Conservation (phyloP, 1,140 invertebrate species). For the Hylyphantes graminicola region DNA sequence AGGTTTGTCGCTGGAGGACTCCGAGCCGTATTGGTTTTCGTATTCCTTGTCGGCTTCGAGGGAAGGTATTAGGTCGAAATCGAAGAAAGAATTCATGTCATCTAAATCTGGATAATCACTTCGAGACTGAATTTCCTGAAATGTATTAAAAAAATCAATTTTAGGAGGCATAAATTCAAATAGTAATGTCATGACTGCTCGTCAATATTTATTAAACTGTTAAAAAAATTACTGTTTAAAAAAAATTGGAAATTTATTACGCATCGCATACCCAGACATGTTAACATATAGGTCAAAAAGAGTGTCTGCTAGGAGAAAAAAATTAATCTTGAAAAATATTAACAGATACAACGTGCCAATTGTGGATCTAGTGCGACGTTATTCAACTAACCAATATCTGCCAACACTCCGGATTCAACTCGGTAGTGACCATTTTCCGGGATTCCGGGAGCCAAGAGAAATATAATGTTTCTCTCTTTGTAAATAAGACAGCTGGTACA, state of each 20-base stretch:
- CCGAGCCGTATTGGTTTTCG: not conserved
- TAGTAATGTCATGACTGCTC: not conserved
- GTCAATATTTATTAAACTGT: not conserved
- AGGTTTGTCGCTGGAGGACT: too few relatives aligned
- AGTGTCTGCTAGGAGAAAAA: too few relatives aligned
- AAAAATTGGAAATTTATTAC: not conserved
- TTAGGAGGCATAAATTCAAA: not conserved
- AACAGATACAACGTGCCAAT: too few relatives aligned
- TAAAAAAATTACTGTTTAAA: not conserved
- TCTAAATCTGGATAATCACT: slow-evolving; percentile 40
- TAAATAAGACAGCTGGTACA: too few relatives aligned
- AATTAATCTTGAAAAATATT: too few relatives aligned
- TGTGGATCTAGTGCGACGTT: too few relatives aligned
- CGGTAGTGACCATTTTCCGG: too few relatives aligned
- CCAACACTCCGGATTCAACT: too few relatives aligned
- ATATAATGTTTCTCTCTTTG: too few relatives aligned
- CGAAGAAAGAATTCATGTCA: slow-evolving; percentile 48
- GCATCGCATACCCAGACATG: not conserved
- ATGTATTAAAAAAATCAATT: too few relatives aligned
- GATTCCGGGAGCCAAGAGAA: too few relatives aligned
- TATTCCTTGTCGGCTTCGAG: not conserved
- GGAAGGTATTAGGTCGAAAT: slow-evolving; percentile 33
- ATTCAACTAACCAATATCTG: too few relatives aligned
- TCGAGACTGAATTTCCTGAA: slow-evolving; percentile 5
- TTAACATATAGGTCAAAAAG: not conserved